These are phyloP conservation scores for Gasterosteus nipponicus DNA, from an alignment of 2,113 vertebrate species.

Conservation along the genomic window DNA sequence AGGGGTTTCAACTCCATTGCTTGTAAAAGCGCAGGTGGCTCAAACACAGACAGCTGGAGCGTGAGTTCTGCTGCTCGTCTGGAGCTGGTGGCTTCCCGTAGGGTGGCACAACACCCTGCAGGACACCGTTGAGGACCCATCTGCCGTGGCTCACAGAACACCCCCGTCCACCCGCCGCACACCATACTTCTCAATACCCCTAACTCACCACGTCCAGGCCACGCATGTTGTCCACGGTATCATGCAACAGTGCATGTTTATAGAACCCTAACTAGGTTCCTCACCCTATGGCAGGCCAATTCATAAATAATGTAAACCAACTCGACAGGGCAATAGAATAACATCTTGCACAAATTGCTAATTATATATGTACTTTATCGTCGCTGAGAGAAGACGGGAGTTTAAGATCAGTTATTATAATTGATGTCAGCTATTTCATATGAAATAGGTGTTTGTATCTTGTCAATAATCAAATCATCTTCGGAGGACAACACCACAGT, in stretches of 20 bases:
- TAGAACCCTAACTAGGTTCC: conserved; percentile 28
- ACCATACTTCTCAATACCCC: conserved; percentile 40
- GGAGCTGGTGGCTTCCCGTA: conserved; percentile 73
- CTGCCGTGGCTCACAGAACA: conserved; percentile 65
- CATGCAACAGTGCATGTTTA: conserved; percentile 52
- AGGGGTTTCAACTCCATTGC: conserved; percentile 37
- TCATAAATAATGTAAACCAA: conserved; percentile 23
- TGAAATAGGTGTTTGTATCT: background rate
- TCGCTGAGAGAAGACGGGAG: background rate
- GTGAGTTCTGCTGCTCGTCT: conserved; percentile 73
- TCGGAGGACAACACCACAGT: background rate
- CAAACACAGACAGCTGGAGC: conserved; percentile 79
- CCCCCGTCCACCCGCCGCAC: conserved; percentile 32
- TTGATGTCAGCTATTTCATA: background rate
- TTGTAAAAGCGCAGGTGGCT: conserved; percentile 73
- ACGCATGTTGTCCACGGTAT: conserved; percentile 48
- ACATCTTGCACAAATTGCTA: background rate
- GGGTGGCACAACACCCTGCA: conserved; percentile 73
- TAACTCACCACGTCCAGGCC: conserved; percentile 47
- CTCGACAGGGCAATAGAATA: conserved; percentile 9
- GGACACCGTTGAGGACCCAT: conserved; percentile 72
- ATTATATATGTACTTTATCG: background rate
- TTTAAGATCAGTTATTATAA: background rate
- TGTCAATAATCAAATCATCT: background rate
- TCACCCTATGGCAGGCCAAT: conserved; percentile 41